These are phyloP conservation scores for Platygyra sinensis DNA, from an alignment of 64 coral and sea anemone genomes.

Conservation along the genomic window DNA sequence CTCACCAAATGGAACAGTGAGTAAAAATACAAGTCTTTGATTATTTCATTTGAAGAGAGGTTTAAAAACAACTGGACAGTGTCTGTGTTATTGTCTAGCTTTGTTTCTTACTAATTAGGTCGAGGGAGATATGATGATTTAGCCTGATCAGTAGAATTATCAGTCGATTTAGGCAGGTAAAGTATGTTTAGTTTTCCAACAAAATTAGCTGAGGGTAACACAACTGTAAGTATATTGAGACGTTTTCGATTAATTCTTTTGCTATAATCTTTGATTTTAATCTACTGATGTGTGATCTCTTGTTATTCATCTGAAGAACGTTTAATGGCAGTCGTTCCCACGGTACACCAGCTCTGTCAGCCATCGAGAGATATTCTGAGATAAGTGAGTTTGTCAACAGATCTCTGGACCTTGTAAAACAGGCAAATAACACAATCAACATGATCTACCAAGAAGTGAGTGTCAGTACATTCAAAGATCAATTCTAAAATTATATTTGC, in stretches of 20 bases:
- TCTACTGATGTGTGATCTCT: background rate
- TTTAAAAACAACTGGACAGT: background rate
- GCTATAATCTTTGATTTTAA: too few species aligned
- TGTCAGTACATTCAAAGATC: background rate
- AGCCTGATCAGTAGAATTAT: too few species aligned
- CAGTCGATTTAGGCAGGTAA: too few species aligned
- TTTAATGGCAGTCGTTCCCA: conserved; percentile 51
- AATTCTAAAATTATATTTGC: background rate
- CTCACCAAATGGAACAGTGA: conserved; percentile 64
- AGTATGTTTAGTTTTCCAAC: too few species aligned
- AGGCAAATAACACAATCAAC: conserved; percentile 25
- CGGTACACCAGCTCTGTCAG: conserved; percentile 28
- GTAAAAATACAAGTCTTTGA: background rate
- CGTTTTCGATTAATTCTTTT: too few species aligned
- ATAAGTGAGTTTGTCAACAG: conserved; percentile 66
- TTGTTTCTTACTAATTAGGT: background rate
- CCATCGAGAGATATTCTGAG: conserved; percentile 42
- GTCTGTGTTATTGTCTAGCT: background rate
- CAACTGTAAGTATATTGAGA: too few species aligned
- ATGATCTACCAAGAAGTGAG: background rate
- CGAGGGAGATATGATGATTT: too few species aligned
- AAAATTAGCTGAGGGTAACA: too few species aligned
- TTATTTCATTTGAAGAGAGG: background rate
- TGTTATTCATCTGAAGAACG: conserved; percentile 23
- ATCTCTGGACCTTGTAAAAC: conserved; percentile 14